Percentiles rank a stretch among this genome's conserved stretches.
These are phyloP conservation scores for Drosophila arizonae DNA, from an alignment of 1,140 invertebrate species.

Conservation along the genomic window DNA sequence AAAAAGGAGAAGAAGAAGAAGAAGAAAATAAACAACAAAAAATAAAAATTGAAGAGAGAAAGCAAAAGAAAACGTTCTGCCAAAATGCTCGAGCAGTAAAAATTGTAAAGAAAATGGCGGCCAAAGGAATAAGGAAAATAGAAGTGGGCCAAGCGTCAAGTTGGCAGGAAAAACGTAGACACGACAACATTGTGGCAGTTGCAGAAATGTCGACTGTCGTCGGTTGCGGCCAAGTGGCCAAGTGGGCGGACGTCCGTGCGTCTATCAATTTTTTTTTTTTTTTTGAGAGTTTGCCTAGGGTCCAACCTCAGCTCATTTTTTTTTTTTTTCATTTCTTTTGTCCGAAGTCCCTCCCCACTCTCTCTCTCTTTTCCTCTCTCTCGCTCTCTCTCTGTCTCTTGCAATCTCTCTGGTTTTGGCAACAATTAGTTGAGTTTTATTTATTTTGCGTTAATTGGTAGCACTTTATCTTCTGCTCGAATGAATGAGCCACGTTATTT, in stretches of 20 bases:
- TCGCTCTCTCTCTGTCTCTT: neutral
- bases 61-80: conserved; percentile 28
- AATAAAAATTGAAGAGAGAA: conserved; percentile 26
- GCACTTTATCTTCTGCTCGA: conserved; percentile 80
- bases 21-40: conserved; percentile 29
- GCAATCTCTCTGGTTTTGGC: conserved; percentile 46
- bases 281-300: conserved; percentile 64
- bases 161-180: conserved; percentile 39
- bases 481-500: conserved; percentile 80
- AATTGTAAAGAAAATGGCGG: conserved; percentile 69
- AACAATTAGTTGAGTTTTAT: conserved; percentile 83
- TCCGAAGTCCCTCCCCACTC: conserved; percentile 5
- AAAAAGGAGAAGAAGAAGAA: conserved; percentile 27
- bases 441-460: conserved; percentile 83
- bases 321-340: conserved; percentile 40
- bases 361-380: neutral
- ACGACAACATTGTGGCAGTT: conserved; percentile 78
- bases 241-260: conserved; percentile 37
- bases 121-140: conserved; percentile 49
- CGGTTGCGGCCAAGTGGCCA: conserved; percentile 50
- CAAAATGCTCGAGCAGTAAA: conserved; percentile 76
- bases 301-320: conserved; percentile 31
- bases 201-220: conserved; percentile 77
- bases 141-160: conserved; percentile 58
- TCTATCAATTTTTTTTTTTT: conserved; percentile 16